These are phyloP conservation scores for Acleris holmiana DNA, from an alignment of 2,888 invertebrate species.

Conservation along the genomic window DNA sequence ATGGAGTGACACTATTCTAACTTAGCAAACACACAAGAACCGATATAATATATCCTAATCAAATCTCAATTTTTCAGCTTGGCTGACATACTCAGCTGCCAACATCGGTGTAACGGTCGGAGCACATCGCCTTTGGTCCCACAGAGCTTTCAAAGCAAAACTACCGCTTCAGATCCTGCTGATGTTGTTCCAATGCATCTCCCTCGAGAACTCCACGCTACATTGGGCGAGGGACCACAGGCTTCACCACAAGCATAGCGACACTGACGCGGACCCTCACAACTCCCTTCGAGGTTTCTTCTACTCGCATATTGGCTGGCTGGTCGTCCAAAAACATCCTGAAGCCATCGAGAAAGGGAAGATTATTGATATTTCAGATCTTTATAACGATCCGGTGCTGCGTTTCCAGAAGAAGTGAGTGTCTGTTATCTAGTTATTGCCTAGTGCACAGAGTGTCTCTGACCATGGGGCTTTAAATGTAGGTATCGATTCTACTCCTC, in stretches of 20 bases:
- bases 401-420: conserved; percentile 88
- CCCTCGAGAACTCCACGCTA: conserved; percentile 78
- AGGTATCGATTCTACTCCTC: too few species aligned
- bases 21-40: background rate
- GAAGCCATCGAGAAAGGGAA: conserved; percentile 88
- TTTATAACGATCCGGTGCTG: conserved; percentile 88
- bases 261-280: conserved; percentile 83
- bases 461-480: too few species aligned
- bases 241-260: conserved; percentile 89
- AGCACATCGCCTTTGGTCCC: conserved; percentile 57
- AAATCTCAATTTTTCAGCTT: conserved; percentile 47
- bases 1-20: too few species aligned
- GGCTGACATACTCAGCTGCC: conserved; percentile 40
- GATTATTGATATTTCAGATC: conserved; percentile 88
- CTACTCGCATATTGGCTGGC: conserved; percentile 93
- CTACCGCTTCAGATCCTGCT: conserved; percentile 54
- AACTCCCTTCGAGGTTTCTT: conserved; percentile 92
- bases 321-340: conserved; percentile 89
- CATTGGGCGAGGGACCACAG: conserved; percentile 86
- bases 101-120: conserved; percentile 53
- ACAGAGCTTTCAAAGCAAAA: conserved; percentile 56
- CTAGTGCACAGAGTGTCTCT: too few species aligned
- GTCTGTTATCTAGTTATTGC: background rate
- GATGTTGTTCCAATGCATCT: conserved; percentile 53
- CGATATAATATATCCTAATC: too few species aligned